Evolutionary conservation across 2,888 invertebrate genomes (phyloP), one percentile per base, ranked within the genome.

Genomic region (Lacanobia oleracea): DNA sequence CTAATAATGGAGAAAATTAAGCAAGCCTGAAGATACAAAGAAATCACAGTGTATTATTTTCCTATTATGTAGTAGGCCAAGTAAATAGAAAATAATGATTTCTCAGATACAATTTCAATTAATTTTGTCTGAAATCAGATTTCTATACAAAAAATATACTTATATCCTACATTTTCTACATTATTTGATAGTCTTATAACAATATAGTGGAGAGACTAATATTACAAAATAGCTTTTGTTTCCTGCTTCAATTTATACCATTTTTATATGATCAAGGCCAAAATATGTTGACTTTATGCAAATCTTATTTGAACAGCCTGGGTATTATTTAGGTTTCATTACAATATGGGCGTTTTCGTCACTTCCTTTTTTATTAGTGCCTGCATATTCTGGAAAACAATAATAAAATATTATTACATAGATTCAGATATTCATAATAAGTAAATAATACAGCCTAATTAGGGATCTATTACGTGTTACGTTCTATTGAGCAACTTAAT

Each of bases 81-180:
- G 2, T 53, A 45, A 16, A 16, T 18, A 12, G 7, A 14, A 18
- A 51, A 57, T 45, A 4, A 18, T 12, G 37, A 37, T 21, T 12
- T 23, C 14, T 12, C 5, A 53, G 16, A n/a, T 12, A 56, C 37
- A 37, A 10, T 12, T 33, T 12, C 5, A 40, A 16, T 0, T 14
- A 66, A 48, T 37, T 21, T 56, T 53, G 63, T 70, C 70, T 74
- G 51, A 74, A 81, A 70, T 66, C 65, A 70, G 67, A 45, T 63
- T 67, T 67, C 40, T 27, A 65, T 63, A 81, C 59, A 80, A 75
- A 78, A 75, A 75, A 68, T 75, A 77, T 77, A 59, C 83, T 83
- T 83, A 83, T 10, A 60, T 57, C 9, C 82, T 82, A 83, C 33
- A 64, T 50, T 69, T 60, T 27, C 64, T 76, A 76, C 60, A 61